These are phyloP conservation scores for Batillaria attramentaria DNA, from an alignment of 1,140 invertebrate genomes.

Conservation along the genomic window DNA sequence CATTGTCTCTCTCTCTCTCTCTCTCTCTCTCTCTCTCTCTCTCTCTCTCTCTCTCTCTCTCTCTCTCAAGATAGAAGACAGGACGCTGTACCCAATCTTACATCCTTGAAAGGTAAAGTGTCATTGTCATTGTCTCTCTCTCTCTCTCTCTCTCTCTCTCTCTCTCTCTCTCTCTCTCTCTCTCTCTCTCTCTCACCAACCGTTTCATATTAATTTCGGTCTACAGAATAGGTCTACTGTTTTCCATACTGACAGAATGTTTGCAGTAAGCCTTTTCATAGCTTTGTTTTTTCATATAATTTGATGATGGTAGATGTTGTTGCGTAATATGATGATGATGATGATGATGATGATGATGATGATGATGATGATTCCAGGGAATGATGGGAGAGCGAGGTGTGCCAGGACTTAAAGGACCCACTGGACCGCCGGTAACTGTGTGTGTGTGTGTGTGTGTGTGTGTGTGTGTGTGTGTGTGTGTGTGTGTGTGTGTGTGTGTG, in stretches of 20 bases:
- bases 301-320: neutral
- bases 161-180: neutral
- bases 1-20: neutral
- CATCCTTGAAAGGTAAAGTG: no score
- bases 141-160: neutral
- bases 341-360: no score
- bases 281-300: neutral
- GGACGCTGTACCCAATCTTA: no score
- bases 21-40: neutral
- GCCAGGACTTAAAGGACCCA: no score
- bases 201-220: no score
- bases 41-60: neutral
- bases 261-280: no score
- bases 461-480: constrained; percentile 12
- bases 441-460: constrained; percentile 16
- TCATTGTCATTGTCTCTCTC: no score
- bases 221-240: no score
- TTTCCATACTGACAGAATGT: no score
- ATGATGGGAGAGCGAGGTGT: no score
- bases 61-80: neutral
- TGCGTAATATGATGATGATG: neutral
- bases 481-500: neutral
- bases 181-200: constrained; percentile 4
- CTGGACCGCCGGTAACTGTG: no score
- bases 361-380: no score